Evolutionary conservation across 2,797 vertebrate species (phyloP).

Genomic region (Staurois parvus): DNA sequence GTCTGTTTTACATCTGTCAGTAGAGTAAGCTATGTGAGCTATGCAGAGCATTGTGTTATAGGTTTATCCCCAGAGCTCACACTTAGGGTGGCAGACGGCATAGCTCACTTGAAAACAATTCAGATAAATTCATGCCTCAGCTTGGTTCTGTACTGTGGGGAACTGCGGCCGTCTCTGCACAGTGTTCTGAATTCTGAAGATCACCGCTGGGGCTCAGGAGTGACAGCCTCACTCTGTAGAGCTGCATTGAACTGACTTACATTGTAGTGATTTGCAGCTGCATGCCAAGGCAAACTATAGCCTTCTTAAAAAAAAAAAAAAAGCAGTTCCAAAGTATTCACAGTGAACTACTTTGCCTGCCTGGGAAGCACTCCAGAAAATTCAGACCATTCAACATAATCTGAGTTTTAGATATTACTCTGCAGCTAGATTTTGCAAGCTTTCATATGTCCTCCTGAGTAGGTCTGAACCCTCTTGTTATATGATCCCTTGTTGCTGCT

Average conservation of each 20-base stretch:
- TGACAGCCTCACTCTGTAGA: background rate
- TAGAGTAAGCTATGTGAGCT: slow-evolving; percentile 18
- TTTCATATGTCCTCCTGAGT: no score
- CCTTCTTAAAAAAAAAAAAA: background rate
- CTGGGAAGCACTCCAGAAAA: background rate
- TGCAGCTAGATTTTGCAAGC: no score
- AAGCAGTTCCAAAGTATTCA: background rate
- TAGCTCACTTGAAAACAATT: slow-evolving; percentile 50
- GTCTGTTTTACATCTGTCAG: slow-evolving; percentile 50
- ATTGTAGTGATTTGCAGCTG: background rate
- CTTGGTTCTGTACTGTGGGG: background rate
- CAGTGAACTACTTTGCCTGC: background rate
- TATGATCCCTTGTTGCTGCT: no score
- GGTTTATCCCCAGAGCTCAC: slow-evolving; percentile 47
- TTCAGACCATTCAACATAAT: no score
- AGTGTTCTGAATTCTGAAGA: background rate
- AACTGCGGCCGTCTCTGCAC: background rate
- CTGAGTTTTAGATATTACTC: no score
- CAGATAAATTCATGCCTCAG: slow-evolving; percentile 27
- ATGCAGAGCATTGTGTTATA: slow-evolving; percentile 22
- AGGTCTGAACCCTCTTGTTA: no score
- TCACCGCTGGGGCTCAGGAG: background rate
- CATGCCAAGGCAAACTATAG: background rate
- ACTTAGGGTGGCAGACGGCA: slow-evolving; percentile 46
- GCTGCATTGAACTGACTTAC: background rate